Evolutionary conservation across 2,888 invertebrate genomes (phyloP).

Genomic region (Leucoma salicis): DNA sequence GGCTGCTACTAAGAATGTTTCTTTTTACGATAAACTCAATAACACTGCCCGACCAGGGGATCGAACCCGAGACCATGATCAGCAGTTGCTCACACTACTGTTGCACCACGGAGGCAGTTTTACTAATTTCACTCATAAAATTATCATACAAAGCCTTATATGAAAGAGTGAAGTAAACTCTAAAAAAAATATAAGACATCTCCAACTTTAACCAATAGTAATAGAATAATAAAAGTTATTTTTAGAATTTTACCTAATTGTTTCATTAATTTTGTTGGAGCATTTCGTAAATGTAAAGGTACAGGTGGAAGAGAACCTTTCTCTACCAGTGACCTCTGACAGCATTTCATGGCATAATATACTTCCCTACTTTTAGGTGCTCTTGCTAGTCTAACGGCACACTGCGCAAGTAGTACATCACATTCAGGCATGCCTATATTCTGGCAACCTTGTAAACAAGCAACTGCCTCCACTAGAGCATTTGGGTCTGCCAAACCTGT

Average conservation of each 20-base stretch:
- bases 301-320: conserved; percentile 88
- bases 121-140: too few relatives aligned
- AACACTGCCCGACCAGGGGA: too few relatives aligned
- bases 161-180: too few relatives aligned
- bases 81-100: too few relatives aligned
- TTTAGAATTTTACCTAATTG: conserved; percentile 81
- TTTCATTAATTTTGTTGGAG: conserved; percentile 90
- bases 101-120: too few relatives aligned
- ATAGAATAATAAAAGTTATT: too few relatives aligned
- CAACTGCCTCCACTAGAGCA: conserved; percentile 86
- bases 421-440: conserved; percentile 92
- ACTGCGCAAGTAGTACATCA: conserved; percentile 89
- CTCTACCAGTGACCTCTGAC: conserved; percentile 82
- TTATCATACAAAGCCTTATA: too few relatives aligned
- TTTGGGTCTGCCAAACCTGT: conserved; percentile 85
- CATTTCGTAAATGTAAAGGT: conserved; percentile 90
- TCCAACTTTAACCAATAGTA: too few relatives aligned
- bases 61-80: too few relatives aligned
- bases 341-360: conserved; percentile 82
- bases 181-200: too few relatives aligned
- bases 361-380: conserved; percentile 88
- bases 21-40: too few relatives aligned
- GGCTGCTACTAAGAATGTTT: too few relatives aligned
- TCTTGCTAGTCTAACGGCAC: conserved; percentile 88
- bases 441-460: conserved; percentile 90